These are phyloP conservation scores for Mongoloraphidia duomilia DNA, from an alignment of 2,888 invertebrate genomes.

Conservation along the genomic window DNA sequence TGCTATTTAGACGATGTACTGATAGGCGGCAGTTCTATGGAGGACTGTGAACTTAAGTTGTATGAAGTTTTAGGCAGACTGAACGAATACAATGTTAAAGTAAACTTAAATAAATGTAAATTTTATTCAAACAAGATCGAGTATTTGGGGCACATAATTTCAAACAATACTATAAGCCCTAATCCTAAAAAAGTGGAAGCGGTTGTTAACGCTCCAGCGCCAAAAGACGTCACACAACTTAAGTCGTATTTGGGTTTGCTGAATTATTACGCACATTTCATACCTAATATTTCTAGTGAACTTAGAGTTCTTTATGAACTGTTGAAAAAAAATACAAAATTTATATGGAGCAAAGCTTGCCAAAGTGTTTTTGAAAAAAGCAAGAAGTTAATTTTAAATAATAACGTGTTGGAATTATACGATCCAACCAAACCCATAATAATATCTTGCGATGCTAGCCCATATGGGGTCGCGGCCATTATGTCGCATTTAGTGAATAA, in stretches of 20 bases:
- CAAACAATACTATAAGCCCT: conserved; percentile 13
- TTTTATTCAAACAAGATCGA: conserved; percentile 12
- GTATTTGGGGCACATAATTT: conserved; percentile 12
- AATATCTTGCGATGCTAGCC: too few relatives aligned
- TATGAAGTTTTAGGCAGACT: conserved; percentile 10
- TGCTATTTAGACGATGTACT: conserved; percentile 15
- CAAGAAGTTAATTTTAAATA: too few relatives aligned
- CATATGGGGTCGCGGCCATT: too few relatives aligned
- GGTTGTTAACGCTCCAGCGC: conserved; percentile 8
- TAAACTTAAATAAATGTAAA: conserved; percentile 15
- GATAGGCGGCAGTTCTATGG: conserved; percentile 11
- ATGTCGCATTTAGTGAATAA: too few relatives aligned
- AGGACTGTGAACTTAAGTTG: conserved; percentile 7
- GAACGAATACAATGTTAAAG: conserved; percentile 11
- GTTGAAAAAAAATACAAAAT: conserved; percentile 4
- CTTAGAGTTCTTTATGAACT: conserved; percentile 8
- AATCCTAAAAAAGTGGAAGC: conserved; percentile 11
- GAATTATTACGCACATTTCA: conserved; percentile 10
- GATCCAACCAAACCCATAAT: too few relatives aligned
- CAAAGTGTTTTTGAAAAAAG: too few relatives aligned
- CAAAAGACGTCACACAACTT: conserved; percentile 6
- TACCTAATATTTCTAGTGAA: conserved; percentile 4
- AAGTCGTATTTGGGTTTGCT: conserved; percentile 9
- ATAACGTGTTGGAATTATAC: too few relatives aligned
- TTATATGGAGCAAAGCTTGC: too few relatives aligned